Base-by-base conservation (phyloP, 2,797 vertebrate genomes). In the Etheostoma nigrum region DNA sequence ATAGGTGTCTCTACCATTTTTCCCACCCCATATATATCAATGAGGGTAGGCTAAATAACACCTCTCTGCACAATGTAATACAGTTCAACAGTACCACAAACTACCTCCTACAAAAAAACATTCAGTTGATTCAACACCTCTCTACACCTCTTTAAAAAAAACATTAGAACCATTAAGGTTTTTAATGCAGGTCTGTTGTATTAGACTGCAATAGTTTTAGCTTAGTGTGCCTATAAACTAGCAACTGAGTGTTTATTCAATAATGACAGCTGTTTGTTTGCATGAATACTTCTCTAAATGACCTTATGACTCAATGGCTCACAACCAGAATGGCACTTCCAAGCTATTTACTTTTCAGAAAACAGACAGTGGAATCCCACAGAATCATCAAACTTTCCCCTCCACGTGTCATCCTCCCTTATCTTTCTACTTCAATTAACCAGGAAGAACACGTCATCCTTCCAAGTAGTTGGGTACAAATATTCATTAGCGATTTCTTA, bases 381-480 rank as follows among this genome's bases (percentile, higher is more conserved):
- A 59, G 21, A 68, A 69, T 49, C 73, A 81, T 85, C 47, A 79
- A 83, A 82, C 72, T 60, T 89, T 72, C 67, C 62, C 68, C 54
- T 76, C 21, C 8, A 1, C 48, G 49, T 83, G 84, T 87, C 23
- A 55, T 78, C 81, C 27, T 70, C 54, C 47, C 66, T 88, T 66
- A 42, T 84, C 70, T 74, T 81, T 72, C 67, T 64, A 72, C 66
- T 73, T 57, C 40, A 78, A 15, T 74, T 69, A 76, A 74, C 57
- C 30, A 76, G 60, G 76, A 84, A 68, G 86, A 88, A 89, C 84
- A 81, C n/a, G 0, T 16, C 10, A 75, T 92, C 57, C 82, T 82
- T 88, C 87, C 80, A 89, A 89, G 62, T 69, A 44, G 73, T 42
- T 40, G 53, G 36, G 44, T 83, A 79, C 64, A 72, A 54, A 84